Evolutionary conservation across 2,888 invertebrate species (phyloP), one percentile per base, ranked within the genome.

Genomic region (Cephus pulcher): DNA sequence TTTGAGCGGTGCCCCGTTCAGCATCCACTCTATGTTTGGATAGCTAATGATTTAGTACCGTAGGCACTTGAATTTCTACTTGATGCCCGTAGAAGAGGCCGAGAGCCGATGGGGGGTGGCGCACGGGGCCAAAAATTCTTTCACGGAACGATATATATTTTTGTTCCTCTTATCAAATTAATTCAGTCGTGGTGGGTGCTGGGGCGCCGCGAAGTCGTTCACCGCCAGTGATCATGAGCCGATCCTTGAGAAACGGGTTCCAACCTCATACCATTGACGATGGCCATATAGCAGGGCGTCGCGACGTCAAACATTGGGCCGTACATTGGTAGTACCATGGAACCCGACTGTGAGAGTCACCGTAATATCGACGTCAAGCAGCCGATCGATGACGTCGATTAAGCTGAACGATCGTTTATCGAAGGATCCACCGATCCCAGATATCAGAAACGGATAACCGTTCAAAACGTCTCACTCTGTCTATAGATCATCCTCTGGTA

Each of bases 391-490:
- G 85, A 83, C 80, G 80, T 86, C 88, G 89, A 90, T 91, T 89
- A 90, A 89, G 88, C 86, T 86, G 88, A 90, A 90, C 88, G 90
- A 89, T 88, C 90, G 89, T 90, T 90, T 90, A 91, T 82, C 56
- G 84, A 85, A 84, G 80, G 84, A 82, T 81, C 81, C 80, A 82
- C 81, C 56, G 83, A 82, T 83, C 85, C 81, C 82, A 78, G 82
- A 85, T 87, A 90, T 89, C 88, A 88, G 86, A 86, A 87, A 91
- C 88, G 86, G 88, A 91, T 91, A 86, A 87, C 87, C 89, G 84
- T 82, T 90, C 90, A 89, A 88, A 91, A 90, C 89, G 89, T 91
- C 90, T 91, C 90, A 90, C 90, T 91, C 88, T 88, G 82, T 69
- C 87, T 86, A 89, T 91, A 90, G 89, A 91, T 91, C 90, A 91